Conservation (phyloP, 2,888 invertebrate species). For the Gasteruption jaculator region DNA sequence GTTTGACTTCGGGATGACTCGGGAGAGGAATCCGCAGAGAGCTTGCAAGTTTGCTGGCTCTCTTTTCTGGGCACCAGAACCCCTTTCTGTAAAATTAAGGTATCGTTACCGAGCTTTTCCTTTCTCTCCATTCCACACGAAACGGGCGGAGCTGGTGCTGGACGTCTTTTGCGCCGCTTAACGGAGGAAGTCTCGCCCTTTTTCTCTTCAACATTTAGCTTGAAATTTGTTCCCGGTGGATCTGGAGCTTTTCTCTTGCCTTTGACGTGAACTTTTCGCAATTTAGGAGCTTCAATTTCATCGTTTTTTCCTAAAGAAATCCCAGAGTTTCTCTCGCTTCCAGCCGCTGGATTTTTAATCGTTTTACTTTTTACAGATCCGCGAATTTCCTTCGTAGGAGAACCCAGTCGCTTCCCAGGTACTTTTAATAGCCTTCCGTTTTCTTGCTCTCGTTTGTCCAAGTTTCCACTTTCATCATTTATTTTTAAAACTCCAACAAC, state of each 20-base stretch:
- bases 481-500: too few relatives aligned
- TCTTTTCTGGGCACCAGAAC: constrained; percentile 37
- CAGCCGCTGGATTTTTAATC: too few relatives aligned
- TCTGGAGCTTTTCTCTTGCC: constrained; percentile 72
- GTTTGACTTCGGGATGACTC: constrained; percentile 1
- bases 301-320: constrained; percentile 60
- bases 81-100: constrained; percentile 42
- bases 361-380: too few relatives aligned
- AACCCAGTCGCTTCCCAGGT: too few relatives aligned
- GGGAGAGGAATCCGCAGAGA: not conserved
- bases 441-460: too few relatives aligned
- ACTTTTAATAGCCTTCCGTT: too few relatives aligned
- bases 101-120: constrained; percentile 48
- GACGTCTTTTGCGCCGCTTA: constrained; percentile 47
- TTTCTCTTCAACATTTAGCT: constrained; percentile 32
- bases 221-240: constrained; percentile 55
- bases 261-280: constrained; percentile 65
- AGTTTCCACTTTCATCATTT: too few relatives aligned
- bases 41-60: constrained; percentile 11
- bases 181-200: constrained; percentile 21
- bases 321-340: too few relatives aligned
- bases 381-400: too few relatives aligned
- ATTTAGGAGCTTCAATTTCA: constrained; percentile 59
- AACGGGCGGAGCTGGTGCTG: constrained; percentile 57
- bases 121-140: constrained; percentile 27